Conservation (phyloP, 2,113 vertebrate species). For the Buteo buteo region DNA sequence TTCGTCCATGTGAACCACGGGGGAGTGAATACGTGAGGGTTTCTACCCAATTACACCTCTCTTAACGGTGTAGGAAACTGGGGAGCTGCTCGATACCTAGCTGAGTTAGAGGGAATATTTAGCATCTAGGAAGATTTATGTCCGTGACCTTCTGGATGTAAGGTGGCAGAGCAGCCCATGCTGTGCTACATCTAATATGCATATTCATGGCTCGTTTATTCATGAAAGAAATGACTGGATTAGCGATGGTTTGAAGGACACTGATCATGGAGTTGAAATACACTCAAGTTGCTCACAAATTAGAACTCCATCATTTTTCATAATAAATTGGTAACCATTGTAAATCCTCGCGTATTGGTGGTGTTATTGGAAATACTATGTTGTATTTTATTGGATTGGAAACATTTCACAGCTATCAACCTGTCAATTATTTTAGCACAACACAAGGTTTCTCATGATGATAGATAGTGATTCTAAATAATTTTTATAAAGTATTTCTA, state of each 20-base stretch:
- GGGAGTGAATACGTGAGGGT: background rate
- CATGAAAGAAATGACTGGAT: constrained; percentile 17
- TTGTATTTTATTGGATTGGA: constrained; percentile 43
- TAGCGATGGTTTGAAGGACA: constrained; percentile 52
- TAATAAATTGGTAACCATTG: background rate
- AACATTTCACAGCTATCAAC: constrained; percentile 55
- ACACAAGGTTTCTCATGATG: constrained; percentile 28
- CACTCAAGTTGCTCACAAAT: constrained; percentile 4
- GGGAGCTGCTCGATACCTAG: background rate
- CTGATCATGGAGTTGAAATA: background rate
- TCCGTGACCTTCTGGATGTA: constrained; percentile 32
- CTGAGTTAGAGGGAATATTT: background rate
- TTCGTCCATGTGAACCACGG: background rate
- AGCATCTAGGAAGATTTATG: constrained; percentile 44
- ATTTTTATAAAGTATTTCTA: constrained; percentile 61
- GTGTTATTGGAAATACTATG: constrained; percentile 45
- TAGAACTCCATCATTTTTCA: background rate
- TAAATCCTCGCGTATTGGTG: background rate
- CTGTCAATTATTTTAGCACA: constrained; percentile 57
- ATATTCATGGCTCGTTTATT: constrained; percentile 63
- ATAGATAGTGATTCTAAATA: constrained; percentile 61
- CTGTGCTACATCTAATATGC: constrained; percentile 30
- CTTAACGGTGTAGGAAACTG: background rate
- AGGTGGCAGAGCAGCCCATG: constrained; percentile 49
- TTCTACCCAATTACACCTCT: constrained; percentile 21